Evolutionary conservation across 2,797 vertebrate genomes (phyloP), one percentile per base, ranked within the genome.

Genomic region (Amniataba percoides): DNA sequence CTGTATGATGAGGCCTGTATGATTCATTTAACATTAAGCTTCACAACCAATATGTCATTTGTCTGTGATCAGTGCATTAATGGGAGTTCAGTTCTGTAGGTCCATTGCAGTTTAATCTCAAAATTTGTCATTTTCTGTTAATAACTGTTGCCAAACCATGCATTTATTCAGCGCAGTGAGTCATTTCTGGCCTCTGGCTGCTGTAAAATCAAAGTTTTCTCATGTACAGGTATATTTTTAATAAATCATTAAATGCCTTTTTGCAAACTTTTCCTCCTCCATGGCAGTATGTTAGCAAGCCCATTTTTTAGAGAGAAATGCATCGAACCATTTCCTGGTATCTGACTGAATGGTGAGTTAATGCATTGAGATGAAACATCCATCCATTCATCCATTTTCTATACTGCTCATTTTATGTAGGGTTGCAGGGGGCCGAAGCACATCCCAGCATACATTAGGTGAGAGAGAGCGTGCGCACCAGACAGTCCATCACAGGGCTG

Each of bases 161-260:
- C 77, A 78, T 87, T 64, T 70, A 76, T 81, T 83, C 66, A 71
- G 40, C 23, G 18, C 36, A 66, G 48, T n/a, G 19, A 71, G 66
- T 66, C 45, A 62, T 79, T 77, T 77, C 73, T 7, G 46, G 79
- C 71, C 59, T 72, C 66, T 46, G 66, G 56, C 56, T 82, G 34
- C 61, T 73, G 71, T 67, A 73, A 78, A 80, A 84, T 73, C 14
- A 42, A 71, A 52, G 64, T 84, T 81, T 71, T 80, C 45, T 71
- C 5, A 68, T 42, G 21, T 59, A 51, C 55, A 76, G 56, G 71
- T 83, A 51, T 43, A 66, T 75, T 81, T 76, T 77, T 42, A 85
- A 79, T 81, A 60, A 82, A 61, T 27, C 49, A 77, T 61, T 69
- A 53, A 78, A 78, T 42, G 71, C 51, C 21, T 45, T 77, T 36